These are phyloP conservation scores for Brachypodius melanocephalos DNA, from an alignment of 2,113 vertebrate species.

Conservation along the genomic window DNA sequence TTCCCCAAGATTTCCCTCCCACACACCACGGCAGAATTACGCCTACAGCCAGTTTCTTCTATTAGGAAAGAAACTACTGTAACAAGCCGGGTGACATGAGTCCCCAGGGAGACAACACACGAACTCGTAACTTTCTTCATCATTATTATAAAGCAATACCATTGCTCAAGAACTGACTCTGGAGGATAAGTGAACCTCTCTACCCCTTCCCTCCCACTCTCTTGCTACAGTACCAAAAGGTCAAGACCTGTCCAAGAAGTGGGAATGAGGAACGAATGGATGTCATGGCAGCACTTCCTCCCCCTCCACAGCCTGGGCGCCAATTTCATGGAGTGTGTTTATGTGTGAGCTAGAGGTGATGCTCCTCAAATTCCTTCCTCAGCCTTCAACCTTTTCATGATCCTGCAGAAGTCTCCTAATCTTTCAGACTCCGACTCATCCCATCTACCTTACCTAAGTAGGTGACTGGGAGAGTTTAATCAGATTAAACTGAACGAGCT, in stretches of 20 bases:
- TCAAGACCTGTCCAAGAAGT: background rate
- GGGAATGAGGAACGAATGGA: background rate
- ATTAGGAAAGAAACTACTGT: background rate
- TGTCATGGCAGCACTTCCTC: background rate
- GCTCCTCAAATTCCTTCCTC: background rate
- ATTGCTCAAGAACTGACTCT: background rate
- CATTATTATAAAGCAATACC: background rate
- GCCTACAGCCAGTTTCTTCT: background rate
- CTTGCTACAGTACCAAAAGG: background rate
- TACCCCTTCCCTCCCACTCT: background rate
- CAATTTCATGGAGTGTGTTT: background rate
- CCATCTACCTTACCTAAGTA: background rate
- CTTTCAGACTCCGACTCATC: background rate
- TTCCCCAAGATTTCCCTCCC: conserved; percentile 43
- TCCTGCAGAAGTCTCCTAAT: background rate
- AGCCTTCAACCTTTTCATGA: background rate
- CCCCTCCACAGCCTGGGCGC: background rate
- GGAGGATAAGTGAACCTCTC: background rate
- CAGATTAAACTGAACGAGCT: background rate
- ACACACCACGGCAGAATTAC: conserved; percentile 23
- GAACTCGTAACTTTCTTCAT: background rate
- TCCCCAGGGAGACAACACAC: background rate
- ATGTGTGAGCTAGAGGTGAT: background rate
- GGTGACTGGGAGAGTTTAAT: background rate
- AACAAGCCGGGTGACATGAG: background rate